Evolutionary conservation across 2,113 vertebrate genomes (phyloP).

Genomic region (Pollimyrus isidori): DNA sequence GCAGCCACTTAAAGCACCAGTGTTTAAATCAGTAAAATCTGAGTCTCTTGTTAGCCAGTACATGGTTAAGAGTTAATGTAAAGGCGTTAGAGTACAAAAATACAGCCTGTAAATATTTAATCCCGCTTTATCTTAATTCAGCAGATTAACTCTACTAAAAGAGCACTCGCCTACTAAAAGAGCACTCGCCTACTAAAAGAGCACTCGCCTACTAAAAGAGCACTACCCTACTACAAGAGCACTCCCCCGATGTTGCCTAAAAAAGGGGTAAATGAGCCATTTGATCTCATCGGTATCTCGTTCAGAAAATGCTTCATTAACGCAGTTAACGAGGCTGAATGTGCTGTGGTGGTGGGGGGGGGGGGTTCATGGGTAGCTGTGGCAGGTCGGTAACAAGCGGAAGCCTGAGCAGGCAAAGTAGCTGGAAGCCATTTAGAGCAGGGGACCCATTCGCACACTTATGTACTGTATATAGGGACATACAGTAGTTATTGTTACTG

Average conservation of each 20-base stretch:
- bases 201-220: no score
- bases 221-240: no score
- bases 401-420: not conserved
- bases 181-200: no score
- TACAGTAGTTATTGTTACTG: not conserved
- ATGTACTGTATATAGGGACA: not conserved
- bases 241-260: not conserved
- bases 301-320: not conserved
- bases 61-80: not conserved
- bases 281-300: not conserved
- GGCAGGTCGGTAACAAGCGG: not conserved
- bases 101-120: not conserved
- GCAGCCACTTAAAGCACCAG: not conserved
- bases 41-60: not conserved
- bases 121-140: not conserved
- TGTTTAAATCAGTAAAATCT: not conserved
- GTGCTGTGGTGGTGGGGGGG: not conserved
- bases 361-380: not conserved
- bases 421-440: not conserved
- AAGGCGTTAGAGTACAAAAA: not conserved
- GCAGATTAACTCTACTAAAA: not conserved
- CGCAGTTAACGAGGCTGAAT: not conserved
- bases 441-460: not conserved
- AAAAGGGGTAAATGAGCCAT: not conserved
- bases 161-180: not conserved